Evolutionary conservation across 1,140 invertebrate genomes (phyloP).

Genomic region (Penaeus chinensis): DNA sequence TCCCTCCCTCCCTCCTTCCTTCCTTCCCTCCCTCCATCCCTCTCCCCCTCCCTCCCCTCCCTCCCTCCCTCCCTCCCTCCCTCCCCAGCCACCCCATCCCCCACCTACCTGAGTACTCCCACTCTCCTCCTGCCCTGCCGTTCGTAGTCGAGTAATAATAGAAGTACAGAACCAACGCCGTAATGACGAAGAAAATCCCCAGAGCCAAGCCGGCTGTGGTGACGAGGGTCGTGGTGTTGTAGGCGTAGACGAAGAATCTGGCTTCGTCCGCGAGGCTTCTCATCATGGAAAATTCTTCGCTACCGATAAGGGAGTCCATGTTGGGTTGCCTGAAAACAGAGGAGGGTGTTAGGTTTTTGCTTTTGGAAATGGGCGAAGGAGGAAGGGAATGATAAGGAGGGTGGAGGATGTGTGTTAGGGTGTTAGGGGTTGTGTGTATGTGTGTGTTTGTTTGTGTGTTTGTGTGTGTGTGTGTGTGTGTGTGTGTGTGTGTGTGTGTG

Average conservation of each 20-base stretch:
- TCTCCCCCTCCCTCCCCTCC: background rate
- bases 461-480: too few relatives aligned
- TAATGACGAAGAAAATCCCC: constrained; percentile 42
- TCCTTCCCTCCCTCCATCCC: background rate
- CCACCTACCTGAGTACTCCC: background rate
- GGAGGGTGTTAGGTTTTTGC: background rate
- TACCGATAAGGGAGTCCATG: background rate
- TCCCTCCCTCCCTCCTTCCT: background rate
- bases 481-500: too few relatives aligned
- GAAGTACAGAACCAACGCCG: constrained; percentile 37
- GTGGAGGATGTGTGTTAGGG: too few relatives aligned
- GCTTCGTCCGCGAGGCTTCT: constrained; percentile 23
- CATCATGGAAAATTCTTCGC: background rate
- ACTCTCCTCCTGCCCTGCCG: background rate
- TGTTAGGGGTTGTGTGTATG: too few relatives aligned
- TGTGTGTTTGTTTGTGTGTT: too few relatives aligned
- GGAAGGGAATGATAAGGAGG: too few relatives aligned
- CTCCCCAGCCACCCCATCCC: background rate
- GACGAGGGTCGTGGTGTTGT: constrained; percentile 45
- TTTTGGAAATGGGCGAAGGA: background rate
- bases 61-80: background rate
- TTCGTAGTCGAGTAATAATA: constrained; percentile 23
- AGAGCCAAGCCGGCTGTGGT: constrained; percentile 41
- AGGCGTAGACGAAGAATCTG: constrained; percentile 45
- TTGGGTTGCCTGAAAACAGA: background rate